Evolutionary conservation across 1,140 invertebrate species (phyloP).

Genomic region (Laupala kohalensis): DNA sequence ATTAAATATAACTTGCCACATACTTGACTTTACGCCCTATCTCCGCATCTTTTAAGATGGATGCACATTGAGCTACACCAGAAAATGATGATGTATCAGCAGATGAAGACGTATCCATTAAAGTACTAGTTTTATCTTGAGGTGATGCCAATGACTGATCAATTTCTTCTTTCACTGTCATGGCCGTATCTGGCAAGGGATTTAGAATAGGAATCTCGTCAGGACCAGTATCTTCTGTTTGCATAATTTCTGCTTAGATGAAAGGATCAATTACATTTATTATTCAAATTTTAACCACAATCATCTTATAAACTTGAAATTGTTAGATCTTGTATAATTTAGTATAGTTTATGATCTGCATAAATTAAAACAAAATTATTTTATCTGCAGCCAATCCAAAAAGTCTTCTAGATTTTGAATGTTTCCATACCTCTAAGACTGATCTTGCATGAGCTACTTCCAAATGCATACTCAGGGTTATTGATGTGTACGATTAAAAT

Average conservation of each 20-base stretch:
- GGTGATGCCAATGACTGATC: not conserved
- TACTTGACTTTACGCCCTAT: not conserved
- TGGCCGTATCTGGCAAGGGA: conserved; percentile 16
- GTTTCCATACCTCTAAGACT: no score
- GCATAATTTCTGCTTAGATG: conserved; percentile 34
- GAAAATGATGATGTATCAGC: not conserved
- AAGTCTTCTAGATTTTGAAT: no score
- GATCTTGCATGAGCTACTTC: no score
- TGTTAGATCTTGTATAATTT: no score
- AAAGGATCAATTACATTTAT: conserved; percentile 8
- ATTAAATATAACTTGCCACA: not conserved
- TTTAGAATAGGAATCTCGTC: conserved; percentile 24
- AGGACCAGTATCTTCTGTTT: conserved; percentile 34
- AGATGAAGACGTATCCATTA: not conserved
- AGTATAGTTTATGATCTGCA: no score
- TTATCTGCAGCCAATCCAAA: no score
- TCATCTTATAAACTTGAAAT: no score
- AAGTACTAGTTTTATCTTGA: not conserved
- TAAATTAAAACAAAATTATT: no score
- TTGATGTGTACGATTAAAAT: no score
- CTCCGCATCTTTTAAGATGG: not conserved
- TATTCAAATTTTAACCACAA: no score
- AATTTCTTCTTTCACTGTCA: conserved; percentile 12
- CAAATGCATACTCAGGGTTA: no score
- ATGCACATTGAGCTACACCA: not conserved